phyloP scores from a whole-genome alignment of 2,113 vertebrate genomes.

The Clarias macrocephalus region DNA sequence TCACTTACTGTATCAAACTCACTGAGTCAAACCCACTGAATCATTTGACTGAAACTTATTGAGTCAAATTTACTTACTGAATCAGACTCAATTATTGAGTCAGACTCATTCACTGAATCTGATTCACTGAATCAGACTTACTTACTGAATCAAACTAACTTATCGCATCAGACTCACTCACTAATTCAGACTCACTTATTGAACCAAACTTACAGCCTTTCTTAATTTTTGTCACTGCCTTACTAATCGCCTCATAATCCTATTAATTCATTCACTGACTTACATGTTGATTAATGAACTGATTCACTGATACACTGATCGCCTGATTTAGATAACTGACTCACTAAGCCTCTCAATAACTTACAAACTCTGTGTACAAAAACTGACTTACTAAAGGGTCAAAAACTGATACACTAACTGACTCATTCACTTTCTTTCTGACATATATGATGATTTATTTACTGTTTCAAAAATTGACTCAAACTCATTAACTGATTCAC shows the following conservation, averaged over 20 bases:
- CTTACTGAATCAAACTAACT: not conserved
- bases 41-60: no score
- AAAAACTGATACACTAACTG: not conserved
- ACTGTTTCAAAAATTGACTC: not conserved
- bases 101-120: no score
- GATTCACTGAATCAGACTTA: not conserved
- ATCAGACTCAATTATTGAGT: no score
- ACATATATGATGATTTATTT: not conserved
- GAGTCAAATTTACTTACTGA: no score
- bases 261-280: not conserved
- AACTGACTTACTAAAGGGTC: not conserved
- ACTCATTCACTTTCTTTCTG: not conserved
- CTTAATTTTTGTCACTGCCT: not conserved
- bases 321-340: not conserved
- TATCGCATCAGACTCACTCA: not conserved
- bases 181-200: not conserved
- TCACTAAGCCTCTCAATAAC: not conserved
- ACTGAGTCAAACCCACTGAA: not conserved
- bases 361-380: no score
- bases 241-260: not conserved
- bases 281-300: no score
- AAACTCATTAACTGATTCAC: not conserved
- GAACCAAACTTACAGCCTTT: not conserved
- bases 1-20: not conserved
- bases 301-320: no score